Evolutionary conservation across 2,797 vertebrate genomes (phyloP).

Genomic region (Aythya fuligula): DNA sequence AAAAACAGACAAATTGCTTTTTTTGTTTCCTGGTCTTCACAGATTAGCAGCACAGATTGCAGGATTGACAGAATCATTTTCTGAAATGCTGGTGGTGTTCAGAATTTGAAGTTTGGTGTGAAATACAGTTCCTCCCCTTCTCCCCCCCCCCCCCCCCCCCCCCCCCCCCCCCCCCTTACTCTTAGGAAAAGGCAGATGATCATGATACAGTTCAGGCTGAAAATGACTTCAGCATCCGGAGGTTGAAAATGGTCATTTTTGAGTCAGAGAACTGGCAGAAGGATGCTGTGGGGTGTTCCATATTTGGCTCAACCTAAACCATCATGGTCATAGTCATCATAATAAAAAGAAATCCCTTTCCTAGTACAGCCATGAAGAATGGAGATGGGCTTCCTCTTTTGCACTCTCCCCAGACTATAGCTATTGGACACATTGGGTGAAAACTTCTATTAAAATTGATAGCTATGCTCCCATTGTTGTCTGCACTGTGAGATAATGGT

Average conservation of each 20-base stretch:
- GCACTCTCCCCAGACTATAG: background rate
- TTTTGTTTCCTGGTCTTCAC: background rate
- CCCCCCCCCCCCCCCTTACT: rapidly evolving
- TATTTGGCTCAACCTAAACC: background rate
- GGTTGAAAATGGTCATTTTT: background rate
- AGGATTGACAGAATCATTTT: background rate
- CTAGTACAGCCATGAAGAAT: background rate
- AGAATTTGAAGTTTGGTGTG: background rate
- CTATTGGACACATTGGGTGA: background rate
- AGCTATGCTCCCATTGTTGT: background rate
- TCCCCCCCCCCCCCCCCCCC: no score
- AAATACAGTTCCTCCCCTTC: background rate
- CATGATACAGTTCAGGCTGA: background rate
- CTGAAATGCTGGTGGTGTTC: background rate
- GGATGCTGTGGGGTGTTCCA: background rate
- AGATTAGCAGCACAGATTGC: background rate
- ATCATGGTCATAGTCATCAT: background rate
- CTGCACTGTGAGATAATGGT: no score
- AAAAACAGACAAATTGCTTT: background rate
- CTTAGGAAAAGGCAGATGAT: background rate
- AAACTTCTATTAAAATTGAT: background rate
- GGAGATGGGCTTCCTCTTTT: background rate
- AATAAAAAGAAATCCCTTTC: background rate
- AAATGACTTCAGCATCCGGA: background rate
- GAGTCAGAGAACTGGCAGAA: background rate